Base-by-base conservation (phyloP, 2,888 invertebrate species). In the Drosophila greeni region DNA sequence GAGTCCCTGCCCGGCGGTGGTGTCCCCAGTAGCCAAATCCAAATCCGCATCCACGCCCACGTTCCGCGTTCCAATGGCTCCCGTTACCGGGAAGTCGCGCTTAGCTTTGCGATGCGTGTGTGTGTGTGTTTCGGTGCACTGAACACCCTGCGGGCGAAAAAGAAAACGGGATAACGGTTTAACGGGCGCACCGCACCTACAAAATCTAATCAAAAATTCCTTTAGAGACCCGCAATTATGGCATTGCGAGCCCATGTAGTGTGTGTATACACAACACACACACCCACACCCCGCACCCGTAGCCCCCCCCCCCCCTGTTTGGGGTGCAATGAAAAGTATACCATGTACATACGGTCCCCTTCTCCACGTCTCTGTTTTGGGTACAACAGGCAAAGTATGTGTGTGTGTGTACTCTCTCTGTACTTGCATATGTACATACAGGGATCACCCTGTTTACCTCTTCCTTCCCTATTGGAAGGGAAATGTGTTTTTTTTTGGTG, bases 181-280 rank as follows among this genome's bases (percentile, higher is more conserved):
- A 43, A 61, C 62, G 51, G 24, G 61, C 33, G 14, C 33, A 49
- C 64, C 66, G 66, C 64, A 66, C 66, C 55, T 64, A 40, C 40
- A 40, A 47, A 66, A 47, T 40, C 66, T 29, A 66, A 65, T 65
- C 47, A 24, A 66, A 66, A 66, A 65, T 65, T 65, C 64, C 56
- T 43, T 66, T 33, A 36, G 49, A 42, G 48, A 20, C 33, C 43
- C 59, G 31, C 59, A 59, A 45, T 60, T 58, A 59, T 37, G 59
- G 37, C 60, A 9, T 47, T 48, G 24, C 45, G 26, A 43, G 54
- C 14, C 47, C 16, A n/a, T 14, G 14, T 33, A 26, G 20, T 36
- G 54, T 33, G 51, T 43, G 54, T 37, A 36, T 56, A 37, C 20
- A 53, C 36, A 56, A n/a, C 26, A 34, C 34, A 34, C 51, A 37